Conservation (phyloP, 2,888 invertebrate species). For the Acrobasis repandana region DNA sequence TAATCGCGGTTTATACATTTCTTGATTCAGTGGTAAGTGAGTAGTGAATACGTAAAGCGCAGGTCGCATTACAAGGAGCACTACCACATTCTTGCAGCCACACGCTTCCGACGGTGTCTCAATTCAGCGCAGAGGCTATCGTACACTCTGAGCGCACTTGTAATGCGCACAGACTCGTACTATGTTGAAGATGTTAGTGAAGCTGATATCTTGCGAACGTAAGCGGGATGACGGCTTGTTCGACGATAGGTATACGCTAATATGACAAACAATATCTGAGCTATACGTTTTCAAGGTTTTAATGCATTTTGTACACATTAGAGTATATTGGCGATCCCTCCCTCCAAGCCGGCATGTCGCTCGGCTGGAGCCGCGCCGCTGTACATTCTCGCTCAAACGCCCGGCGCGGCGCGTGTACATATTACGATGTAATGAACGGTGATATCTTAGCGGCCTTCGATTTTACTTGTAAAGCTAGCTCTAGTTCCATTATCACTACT, state of each 20-base stretch:
- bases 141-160: background rate
- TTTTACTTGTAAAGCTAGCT: slow-evolving; percentile 81
- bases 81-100: no score
- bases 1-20: no score
- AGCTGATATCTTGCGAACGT: background rate
- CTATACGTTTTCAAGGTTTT: no score
- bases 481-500: slow-evolving; percentile 66
- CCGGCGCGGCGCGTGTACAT: slow-evolving; percentile 62
- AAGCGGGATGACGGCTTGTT: slow-evolving; percentile 2
- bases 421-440: slow-evolving; percentile 77
- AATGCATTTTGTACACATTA: no score
- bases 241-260: background rate
- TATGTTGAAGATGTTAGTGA: slow-evolving; percentile 5
- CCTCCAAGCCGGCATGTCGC: background rate
- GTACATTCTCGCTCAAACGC: slow-evolving; percentile 62
- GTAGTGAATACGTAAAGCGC: no score
- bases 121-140: background rate
- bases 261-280: no score
- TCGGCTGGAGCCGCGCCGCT: slow-evolving; percentile 42
- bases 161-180: background rate
- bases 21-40: no score
- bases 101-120: background rate
- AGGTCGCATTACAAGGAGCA: no score
- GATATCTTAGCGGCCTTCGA: slow-evolving; percentile 83
- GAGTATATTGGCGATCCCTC: no score